Percentiles rank a stretch among this genome's conserved stretches.
Evolutionary conservation across 2,797 vertebrate species (phyloP).

Genomic region (Acipenser ruthenus): DNA sequence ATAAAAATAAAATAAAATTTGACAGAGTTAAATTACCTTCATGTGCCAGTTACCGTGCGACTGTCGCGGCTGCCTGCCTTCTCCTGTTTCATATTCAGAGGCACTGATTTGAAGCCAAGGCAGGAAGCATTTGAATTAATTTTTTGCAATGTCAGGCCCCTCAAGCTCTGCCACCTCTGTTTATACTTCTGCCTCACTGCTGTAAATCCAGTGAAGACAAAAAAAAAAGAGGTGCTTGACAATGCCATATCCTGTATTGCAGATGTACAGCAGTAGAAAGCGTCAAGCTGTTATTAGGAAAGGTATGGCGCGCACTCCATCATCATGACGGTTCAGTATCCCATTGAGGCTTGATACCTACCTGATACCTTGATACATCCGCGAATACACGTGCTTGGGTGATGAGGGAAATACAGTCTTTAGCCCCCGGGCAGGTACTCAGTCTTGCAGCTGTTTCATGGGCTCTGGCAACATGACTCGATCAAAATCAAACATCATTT

Average conservation of each 20-base stretch:
- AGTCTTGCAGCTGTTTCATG: conserved; percentile 52
- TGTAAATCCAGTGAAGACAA: too few relatives aligned
- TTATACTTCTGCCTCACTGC: background rate
- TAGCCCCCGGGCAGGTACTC: conserved; percentile 43
- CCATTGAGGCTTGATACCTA: conserved; percentile 17
- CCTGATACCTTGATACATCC: conserved; percentile 40
- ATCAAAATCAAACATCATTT: conserved; percentile 50
- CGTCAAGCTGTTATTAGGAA: conserved; percentile 19
- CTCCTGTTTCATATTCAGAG: too few relatives aligned
- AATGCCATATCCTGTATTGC: background rate
- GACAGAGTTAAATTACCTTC: too few relatives aligned
- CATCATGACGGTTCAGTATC: conserved; percentile 6
- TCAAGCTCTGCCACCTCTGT: background rate
- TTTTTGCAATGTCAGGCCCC: background rate
- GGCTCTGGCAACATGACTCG: conserved; percentile 48
- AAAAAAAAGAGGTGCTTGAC: too few relatives aligned
- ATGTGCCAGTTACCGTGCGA: too few relatives aligned
- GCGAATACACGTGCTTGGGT: conserved; percentile 42
- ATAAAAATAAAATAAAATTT: too few relatives aligned
- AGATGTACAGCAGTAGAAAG: conserved; percentile 12
- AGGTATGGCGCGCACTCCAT: background rate
- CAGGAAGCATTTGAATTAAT: background rate
- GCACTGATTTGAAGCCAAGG: too few relatives aligned
- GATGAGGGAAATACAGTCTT: conserved; percentile 38
- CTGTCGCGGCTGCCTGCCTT: too few relatives aligned